Conservation (phyloP, 1,140 invertebrate species). For the Sycobia sp. region DNA sequence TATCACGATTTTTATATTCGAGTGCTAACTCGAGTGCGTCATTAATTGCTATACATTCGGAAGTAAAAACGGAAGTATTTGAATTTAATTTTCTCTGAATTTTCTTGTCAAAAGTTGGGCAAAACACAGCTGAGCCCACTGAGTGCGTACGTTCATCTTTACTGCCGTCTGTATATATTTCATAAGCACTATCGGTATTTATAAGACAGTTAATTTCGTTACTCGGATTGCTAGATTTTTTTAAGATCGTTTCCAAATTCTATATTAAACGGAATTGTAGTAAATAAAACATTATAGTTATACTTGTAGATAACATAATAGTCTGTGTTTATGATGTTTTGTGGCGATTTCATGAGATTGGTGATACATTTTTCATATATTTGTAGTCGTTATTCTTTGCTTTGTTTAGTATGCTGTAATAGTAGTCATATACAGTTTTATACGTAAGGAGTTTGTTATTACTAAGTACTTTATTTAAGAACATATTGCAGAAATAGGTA, state of each 20-base stretch:
- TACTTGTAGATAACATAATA: neutral
- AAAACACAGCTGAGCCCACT: no score
- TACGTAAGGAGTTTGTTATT: neutral
- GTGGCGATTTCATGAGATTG: neutral
- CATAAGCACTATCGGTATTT: neutral
- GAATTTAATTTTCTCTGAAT: no score
- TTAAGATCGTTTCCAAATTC: neutral
- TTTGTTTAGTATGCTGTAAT: neutral
- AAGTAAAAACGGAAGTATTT: no score
- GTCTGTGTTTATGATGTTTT: neutral
- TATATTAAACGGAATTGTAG: neutral
- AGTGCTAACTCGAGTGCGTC: no score
- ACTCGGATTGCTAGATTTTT: neutral
- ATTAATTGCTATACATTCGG: no score
- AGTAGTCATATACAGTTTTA: neutral
- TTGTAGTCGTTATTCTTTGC: neutral
- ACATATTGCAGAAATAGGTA: neutral
- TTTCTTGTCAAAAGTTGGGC: no score
- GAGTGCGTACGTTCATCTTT: neutral
- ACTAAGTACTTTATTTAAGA: neutral
- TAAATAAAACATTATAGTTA: neutral
- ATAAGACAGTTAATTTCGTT: neutral
- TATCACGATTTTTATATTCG: no score
- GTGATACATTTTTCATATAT: neutral
- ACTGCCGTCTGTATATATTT: neutral